These are phyloP conservation scores for Papilio glaucus DNA, from an alignment of 1,140 invertebrate species.

Conservation along the genomic window DNA sequence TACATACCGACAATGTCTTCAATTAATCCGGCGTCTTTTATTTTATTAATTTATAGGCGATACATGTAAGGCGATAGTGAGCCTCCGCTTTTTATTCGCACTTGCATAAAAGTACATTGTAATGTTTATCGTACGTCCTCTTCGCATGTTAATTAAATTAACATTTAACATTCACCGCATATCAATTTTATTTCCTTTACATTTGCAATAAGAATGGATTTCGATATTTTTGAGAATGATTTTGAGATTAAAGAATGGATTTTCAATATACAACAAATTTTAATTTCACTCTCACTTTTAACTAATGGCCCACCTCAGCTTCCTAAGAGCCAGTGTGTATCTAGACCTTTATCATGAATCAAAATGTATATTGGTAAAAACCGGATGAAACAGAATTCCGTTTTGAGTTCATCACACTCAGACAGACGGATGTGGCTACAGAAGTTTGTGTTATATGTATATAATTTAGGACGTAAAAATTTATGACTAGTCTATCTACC, in stretches of 20 bases:
- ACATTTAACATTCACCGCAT: background rate
- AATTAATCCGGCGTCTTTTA: constrained; percentile 26
- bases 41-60: constrained; percentile 43
- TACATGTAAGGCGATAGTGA: constrained; percentile 45
- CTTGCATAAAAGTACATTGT: background rate
- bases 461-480: background rate
- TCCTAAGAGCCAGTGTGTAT: too few species aligned
- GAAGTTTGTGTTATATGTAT: background rate
- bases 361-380: too few species aligned
- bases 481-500: background rate
- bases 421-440: background rate
- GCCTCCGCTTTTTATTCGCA: constrained; percentile 39
- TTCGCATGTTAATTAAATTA: background rate
- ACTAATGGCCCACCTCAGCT: too few species aligned
- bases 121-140: constrained; percentile 10
- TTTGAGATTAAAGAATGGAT: too few species aligned
- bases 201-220: too few species aligned
- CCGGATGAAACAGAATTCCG: too few species aligned
- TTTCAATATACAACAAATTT: background rate
- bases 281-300: background rate
- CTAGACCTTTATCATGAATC: too few species aligned
- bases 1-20: constrained; percentile 21
- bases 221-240: too few species aligned
- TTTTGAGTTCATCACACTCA: background rate
- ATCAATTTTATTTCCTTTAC: background rate